Evolutionary conservation across 92 coral and sea anemone species (phyloP).

Genomic region (Scolanthus callimorphus): DNA sequence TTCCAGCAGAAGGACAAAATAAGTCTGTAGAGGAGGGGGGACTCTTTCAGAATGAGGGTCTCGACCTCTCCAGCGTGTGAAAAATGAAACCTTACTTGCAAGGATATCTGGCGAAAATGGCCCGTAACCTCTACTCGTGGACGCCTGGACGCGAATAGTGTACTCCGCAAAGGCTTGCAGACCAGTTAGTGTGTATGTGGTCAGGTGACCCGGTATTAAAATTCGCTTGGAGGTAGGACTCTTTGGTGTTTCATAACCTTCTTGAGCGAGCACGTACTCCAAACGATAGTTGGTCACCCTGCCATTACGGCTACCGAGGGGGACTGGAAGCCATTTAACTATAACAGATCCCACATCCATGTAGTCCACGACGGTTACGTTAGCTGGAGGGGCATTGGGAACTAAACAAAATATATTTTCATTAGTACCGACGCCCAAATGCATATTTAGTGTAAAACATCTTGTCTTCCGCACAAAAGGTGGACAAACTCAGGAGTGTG

Average conservation of each 20-base stretch:
- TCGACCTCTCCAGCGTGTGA: too few species aligned
- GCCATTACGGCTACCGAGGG: background rate
- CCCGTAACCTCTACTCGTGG: constrained; percentile 3
- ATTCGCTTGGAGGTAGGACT: background rate
- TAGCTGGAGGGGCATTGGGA: constrained; percentile 7
- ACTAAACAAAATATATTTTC: background rate
- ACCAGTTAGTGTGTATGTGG: background rate
- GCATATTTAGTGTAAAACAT: too few species aligned
- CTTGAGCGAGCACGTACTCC: background rate
- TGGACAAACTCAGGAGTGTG: too few species aligned
- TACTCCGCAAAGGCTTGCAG: background rate
- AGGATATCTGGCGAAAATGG: background rate
- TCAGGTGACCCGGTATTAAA: background rate
- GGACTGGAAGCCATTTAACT: background rate
- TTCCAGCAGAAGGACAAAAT: too few species aligned
- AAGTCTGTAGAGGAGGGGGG: too few species aligned
- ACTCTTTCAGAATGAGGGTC: too few species aligned
- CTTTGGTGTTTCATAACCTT: background rate
- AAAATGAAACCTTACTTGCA: constrained; percentile 6
- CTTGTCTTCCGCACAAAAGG: too few species aligned
- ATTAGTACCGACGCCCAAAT: too few species aligned
- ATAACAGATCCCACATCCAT: background rate
- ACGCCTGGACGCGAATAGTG: constrained; percentile 1
- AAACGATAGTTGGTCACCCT: background rate
- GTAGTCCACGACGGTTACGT: background rate